Base-by-base conservation (phyloP, 2,888 invertebrate genomes). In the Ophion ventricosus region DNA sequence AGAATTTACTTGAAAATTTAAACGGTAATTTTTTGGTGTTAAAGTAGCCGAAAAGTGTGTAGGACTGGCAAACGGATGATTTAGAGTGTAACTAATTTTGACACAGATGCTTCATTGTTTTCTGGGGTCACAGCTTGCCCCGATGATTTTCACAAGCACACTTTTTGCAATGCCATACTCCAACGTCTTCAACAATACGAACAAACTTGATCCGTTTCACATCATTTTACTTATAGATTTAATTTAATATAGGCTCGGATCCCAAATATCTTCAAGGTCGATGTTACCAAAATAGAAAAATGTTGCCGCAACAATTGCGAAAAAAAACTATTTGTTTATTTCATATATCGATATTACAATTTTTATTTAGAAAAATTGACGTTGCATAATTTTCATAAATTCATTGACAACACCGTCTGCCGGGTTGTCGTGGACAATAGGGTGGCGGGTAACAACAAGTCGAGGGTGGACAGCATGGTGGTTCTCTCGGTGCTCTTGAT, bases 331-430 rank as follows among this genome's bases (percentile, higher is more conserved):
- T 23, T 63, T 64, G 17, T 79, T 72, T 72, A 70, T 77, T 82
- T 82, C 20, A 25, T 17, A 73, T 43, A 72, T 35, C 23, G 7
- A 35, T 43, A 8, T 10, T 7, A 20, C 11, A n/a, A 23, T 29
- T 73, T 54, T 57, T 10, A 23, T 49, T 56, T 40, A 63, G n/a
- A 29, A 26, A 11, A 43, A 63, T 67, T 69, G n/a, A 69, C 2
- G 14, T 69, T 63, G 23, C 26, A 49, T 59, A 57, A n/a, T 77
- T 40, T 64, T 63, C 0, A 43, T 17, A 61, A 35, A 70, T 69
- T 56, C 14, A 49, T 86, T 35, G 85, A 64, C 86, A 86, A 63
- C 85, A 86, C 78, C 86, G 83, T 84, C 82, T 77, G 70, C 82
- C 81, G n/a, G 86, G 86, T 73, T 86, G 86, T 29, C 69, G 81